Evolutionary conservation across 2,797 vertebrate genomes (phyloP), one percentile per base, ranked within the genome.

Genomic region (Cynopterus sphinx): DNA sequence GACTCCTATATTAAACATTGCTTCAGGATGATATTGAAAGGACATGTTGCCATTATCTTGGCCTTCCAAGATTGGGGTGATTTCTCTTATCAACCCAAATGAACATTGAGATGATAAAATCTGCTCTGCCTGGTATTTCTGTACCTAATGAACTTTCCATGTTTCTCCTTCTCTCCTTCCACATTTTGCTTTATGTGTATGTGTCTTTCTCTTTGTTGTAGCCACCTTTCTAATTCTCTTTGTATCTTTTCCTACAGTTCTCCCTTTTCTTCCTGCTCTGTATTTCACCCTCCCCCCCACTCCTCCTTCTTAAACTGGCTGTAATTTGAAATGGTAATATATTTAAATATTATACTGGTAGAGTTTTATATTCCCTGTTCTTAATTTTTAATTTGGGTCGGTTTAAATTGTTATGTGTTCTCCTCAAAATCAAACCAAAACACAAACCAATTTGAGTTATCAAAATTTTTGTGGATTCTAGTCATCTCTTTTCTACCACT

Each of bases 351-450:
- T 55, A 21, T 90, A 71, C 11, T 75, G 22, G 70, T 63, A 78
- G 75, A 51, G 70, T 85, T 92, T 87, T 87, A 28, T 61, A 57
- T 51, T 77, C 6, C 22, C 12, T 33, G 3, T 65, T 83, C 19
- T 90, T 81, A 87, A 26, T 78, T 87, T 95, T 95, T 88, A 89
- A 83, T 63, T 94, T 95, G 94, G 19, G 26, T 85, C 28, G 33
- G 1, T 92, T 71, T 97, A 94, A 65, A 82, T 39, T 81, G n/a
- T 65, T 68, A n/a, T 2, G 2, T 73, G n/a, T 46, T 86, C 92
- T 11, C 67, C 55, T 96, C 31, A 82, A 63, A 90, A 61, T 87
- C 65, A 95, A 87, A 36, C 12, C 43, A 87, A 55, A 71, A 39
- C 90, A 33, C 12, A 85, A 28, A 78, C 78, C 73, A 65, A 15